Base-by-base conservation (phyloP, 2,888 invertebrate genomes). In the Spodoptera picta region DNA sequence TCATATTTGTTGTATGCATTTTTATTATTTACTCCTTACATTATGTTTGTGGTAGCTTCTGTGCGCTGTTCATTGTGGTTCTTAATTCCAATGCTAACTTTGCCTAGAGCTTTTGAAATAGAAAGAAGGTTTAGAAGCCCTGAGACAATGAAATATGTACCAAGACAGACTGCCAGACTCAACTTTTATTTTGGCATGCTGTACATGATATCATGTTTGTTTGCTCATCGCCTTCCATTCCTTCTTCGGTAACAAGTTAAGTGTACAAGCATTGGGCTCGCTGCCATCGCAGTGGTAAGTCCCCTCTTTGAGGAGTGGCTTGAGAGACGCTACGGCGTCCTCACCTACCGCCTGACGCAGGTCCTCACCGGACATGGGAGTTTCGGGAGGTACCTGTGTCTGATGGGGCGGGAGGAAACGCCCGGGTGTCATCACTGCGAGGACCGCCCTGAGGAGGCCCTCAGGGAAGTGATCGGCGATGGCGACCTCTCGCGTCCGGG, bases 121-220 rank as follows among this genome's bases (percentile, higher is more conserved):
- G 99, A 99, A 88, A 97, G 98, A 87, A 96, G 97, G 83, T 99
- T 99, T 86, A 96, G 99, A 68, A 96, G 96, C 75, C 96, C 96
- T 57, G 96, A 96, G 68, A 96, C 96, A 56, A 97, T 98, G 94
- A 96, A 96, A 78, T 95, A 95, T 88, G 97, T 99, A 68, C 99
- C 99, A 2, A 96, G 97, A 81, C 96, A 97, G 91, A 98, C 99
- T 47, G 99, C 99, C 10, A 97, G 97, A 87, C 93, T 99, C 47
- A 99, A 99, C 91, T 96, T 98, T 83, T 97, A 97, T 90, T 97
- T 99, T 91, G 99, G 98, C 45, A 96, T 98, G 90, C 95, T 99
- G 64, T 99, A 98, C 88, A 97, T 98, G 78, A 94, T 98, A 67
- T 97, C 98, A 59, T 97, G 98, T 90, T 96, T 97, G 84, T 96